phyloP scores from a whole-genome alignment of 2,113 vertebrate genomes.

The Parotia lawesii region DNA sequence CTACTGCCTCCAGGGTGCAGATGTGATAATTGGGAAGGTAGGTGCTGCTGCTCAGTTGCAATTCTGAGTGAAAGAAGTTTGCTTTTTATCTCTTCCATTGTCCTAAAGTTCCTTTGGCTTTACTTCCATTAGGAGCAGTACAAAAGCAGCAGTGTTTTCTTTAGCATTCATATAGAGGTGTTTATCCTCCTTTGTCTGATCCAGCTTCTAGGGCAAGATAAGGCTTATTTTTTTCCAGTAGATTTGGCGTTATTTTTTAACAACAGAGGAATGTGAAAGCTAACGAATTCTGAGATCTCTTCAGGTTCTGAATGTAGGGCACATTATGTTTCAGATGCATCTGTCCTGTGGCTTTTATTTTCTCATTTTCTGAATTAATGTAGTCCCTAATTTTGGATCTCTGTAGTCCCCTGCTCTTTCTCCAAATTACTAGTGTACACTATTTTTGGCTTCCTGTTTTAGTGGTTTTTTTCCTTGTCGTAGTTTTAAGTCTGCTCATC shows the following conservation, averaged over 20 bases:
- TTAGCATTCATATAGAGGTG: background rate
- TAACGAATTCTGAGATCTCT: background rate
- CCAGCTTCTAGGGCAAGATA: background rate
- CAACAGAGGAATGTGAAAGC: background rate
- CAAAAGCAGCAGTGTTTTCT: constrained; percentile 15
- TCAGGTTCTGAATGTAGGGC: background rate
- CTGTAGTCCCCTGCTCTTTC: background rate
- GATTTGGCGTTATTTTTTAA: constrained; percentile 1
- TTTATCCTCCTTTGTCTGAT: constrained; percentile 18
- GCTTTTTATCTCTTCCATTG: background rate
- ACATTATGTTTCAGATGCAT: background rate
- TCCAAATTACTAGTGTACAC: background rate
- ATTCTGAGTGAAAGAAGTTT: constrained; percentile 9
- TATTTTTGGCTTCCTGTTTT: background rate
- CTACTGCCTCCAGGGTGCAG: background rate
- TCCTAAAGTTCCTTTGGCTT: constrained; percentile 5
- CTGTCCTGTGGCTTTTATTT: background rate
- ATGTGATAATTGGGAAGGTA: background rate
- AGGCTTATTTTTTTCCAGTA: background rate
- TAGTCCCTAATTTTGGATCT: background rate
- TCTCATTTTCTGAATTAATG: background rate
- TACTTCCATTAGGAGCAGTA: background rate
- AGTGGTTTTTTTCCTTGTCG: background rate
- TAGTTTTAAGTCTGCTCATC: background rate
- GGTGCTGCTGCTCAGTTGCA: background rate